A percentile compares a stretch with the other conserved stretches of the same genome.
Evolutionary conservation across 2,888 invertebrate species (phyloP).

Genomic region (Acanthosepion esculentum): DNA sequence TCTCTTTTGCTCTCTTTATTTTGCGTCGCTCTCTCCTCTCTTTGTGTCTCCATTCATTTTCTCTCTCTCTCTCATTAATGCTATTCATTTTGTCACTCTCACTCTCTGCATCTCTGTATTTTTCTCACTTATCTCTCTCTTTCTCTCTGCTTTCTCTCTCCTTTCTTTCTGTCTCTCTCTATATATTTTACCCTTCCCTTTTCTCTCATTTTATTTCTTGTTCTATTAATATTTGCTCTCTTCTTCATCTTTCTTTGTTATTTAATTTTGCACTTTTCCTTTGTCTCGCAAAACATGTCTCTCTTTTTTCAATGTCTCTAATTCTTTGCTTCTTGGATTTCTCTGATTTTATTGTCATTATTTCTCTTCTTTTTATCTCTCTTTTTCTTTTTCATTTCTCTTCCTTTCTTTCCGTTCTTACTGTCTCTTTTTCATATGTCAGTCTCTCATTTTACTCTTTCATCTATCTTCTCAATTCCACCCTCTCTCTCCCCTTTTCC

Average conservation of each 20-base stretch:
- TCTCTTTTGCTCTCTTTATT: neutral
- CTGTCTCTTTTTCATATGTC: neutral
- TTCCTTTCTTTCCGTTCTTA: neutral
- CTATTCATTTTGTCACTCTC: neutral
- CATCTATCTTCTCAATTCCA: neutral
- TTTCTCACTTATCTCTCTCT: neutral
- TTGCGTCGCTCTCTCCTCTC: neutral
- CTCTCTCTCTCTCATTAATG: neutral
- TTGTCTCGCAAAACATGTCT: neutral
- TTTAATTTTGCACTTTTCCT: neutral
- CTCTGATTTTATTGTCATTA: neutral
- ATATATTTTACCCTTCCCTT: too few relatives aligned
- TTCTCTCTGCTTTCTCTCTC: neutral
- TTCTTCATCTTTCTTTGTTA: neutral
- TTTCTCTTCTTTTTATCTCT: neutral
- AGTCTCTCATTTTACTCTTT: neutral
- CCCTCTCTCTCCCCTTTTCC: neutral
- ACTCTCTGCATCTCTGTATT: neutral
- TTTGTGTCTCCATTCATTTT: neutral
- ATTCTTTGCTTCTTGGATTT: neutral
- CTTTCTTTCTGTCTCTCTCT: neutral
- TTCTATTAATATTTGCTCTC: neutral
- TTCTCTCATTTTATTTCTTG: too few relatives aligned
- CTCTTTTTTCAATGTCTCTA: neutral
- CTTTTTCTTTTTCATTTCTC: neutral